A percentile compares a stretch with the other conserved stretches of the same genome.
Evolutionary conservation across 2,113 vertebrate species (phyloP).

Genomic region (Takifugu bimaculatus): DNA sequence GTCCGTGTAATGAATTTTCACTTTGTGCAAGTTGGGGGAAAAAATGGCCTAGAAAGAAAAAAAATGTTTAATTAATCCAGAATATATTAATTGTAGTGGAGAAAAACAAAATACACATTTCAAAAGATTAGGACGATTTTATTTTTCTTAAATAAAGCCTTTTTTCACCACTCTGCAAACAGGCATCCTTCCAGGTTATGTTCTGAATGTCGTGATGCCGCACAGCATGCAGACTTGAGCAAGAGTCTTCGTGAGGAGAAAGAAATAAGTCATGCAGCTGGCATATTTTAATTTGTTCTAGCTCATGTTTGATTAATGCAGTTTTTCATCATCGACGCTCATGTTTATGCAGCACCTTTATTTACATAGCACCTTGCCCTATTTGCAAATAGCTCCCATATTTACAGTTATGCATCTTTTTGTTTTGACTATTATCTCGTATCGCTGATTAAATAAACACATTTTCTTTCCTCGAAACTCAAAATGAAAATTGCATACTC

Average conservation of each 20-base stretch:
- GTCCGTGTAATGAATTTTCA: too few species aligned
- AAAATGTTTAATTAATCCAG: not conserved
- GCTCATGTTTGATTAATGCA: conserved; percentile 68
- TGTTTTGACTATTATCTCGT: conserved; percentile 52
- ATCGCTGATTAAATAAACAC: too few species aligned
- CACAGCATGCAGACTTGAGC: conserved; percentile 40
- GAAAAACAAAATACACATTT: too few species aligned
- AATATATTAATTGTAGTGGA: not conserved
- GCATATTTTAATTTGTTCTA: conserved; percentile 65
- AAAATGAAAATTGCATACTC: too few species aligned
- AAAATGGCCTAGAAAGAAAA: not conserved
- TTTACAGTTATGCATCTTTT: conserved; percentile 41
- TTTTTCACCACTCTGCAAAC: too few species aligned
- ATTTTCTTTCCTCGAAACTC: not conserved
- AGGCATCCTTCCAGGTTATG: too few species aligned
- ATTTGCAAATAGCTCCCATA: conserved; percentile 56
- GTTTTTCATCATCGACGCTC: conserved; percentile 53
- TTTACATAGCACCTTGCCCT: conserved; percentile 59
- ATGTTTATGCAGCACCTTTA: conserved; percentile 59
- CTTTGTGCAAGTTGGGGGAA: not conserved
- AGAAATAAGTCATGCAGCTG: conserved; percentile 55
- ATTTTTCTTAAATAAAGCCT: too few species aligned
- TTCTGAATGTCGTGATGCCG: conserved; percentile 40
- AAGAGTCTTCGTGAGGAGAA: conserved; percentile 40
- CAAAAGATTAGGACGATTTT: too few species aligned